Base-by-base conservation (phyloP, 2,888 invertebrate species). In the Cosmopolites sordidus region DNA sequence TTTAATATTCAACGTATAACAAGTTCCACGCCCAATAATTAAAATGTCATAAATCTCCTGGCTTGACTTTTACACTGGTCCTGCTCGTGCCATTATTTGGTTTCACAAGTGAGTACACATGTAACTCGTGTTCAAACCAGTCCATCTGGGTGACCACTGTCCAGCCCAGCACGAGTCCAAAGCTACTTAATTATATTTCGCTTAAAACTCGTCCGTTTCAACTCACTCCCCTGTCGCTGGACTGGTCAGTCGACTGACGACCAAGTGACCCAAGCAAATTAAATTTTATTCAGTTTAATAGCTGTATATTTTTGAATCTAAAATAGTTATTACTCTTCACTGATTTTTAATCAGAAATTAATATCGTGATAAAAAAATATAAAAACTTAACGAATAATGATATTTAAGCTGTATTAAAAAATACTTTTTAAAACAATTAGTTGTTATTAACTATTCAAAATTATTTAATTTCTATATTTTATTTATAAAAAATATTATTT, bases 151-250 rank as follows among this genome's bases (percentile, higher is more conserved):
- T 65, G 66, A 65, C 65, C 65, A 61, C 54, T 64, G 66, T 64
- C 65, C 65, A 61, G 62, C 64, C 60, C 65, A 64, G 65, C 65
- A 66, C 65, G 65, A 64, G 65, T 62, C 62, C 60, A 65, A 65
- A 59, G 60, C 59, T 58, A 60, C 58, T 63, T 62, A 63, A 64
- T 64, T 62, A 64, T 62, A 51, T 59, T 50, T 50, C 56, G 60
- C 56, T 62, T 59, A 52, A 53, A 52, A 48, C 56, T 16, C 51
- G 56, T 56, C 48, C 42, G 22, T 8, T 22, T 22, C 3, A 5
- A 8, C 22, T 22, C 22, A 22, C 22, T 22, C 22, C 22, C 22
- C 22, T 3, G 22, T 3, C 22, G 8, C 4, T 3, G 4, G 37
- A 14, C 37, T 37, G 22, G 22, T 3, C 22, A 22, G 22, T 3